Percentiles rank a stretch among this genome's conserved stretches.
Evolutionary conservation across 2,113 vertebrate genomes (phyloP).

Genomic region (Patagioenas fasciata): DNA sequence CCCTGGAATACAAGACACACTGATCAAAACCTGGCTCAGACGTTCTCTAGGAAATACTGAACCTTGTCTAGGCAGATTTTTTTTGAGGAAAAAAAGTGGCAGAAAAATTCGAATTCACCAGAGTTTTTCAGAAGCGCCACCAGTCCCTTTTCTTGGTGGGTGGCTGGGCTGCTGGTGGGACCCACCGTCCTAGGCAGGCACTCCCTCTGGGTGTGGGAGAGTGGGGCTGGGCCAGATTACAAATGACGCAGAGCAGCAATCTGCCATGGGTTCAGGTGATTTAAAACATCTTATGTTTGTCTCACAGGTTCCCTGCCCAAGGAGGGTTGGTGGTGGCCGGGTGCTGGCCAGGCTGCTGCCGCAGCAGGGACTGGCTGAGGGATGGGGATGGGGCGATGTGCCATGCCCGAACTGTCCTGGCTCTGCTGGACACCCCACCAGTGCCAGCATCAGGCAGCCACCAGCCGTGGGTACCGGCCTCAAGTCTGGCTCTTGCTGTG

Average conservation of each 20-base stretch:
- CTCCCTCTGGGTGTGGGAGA: background rate
- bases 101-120: background rate
- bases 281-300: background rate
- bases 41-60: background rate
- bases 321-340: rapidly evolving
- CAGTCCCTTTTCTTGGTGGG: rapidly evolving
- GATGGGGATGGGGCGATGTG: no score
- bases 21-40: background rate
- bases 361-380: no score
- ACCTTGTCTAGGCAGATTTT: background rate
- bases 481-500: no score
- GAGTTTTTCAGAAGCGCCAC: background rate
- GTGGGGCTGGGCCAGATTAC: background rate
- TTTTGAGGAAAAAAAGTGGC: background rate
- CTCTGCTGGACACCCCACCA: background rate
- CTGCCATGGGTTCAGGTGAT: rapidly evolving
- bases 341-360: rapidly evolving
- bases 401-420: background rate
- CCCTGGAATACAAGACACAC: background rate
- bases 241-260: background rate
- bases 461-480: no score
- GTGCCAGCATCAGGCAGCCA: background rate
- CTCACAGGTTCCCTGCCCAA: background rate
- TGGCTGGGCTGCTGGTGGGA: background rate
- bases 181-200: rapidly evolving